These are phyloP conservation scores for Actenoides lindsayi DNA, from an alignment of 2,113 vertebrate genomes.

Conservation along the genomic window DNA sequence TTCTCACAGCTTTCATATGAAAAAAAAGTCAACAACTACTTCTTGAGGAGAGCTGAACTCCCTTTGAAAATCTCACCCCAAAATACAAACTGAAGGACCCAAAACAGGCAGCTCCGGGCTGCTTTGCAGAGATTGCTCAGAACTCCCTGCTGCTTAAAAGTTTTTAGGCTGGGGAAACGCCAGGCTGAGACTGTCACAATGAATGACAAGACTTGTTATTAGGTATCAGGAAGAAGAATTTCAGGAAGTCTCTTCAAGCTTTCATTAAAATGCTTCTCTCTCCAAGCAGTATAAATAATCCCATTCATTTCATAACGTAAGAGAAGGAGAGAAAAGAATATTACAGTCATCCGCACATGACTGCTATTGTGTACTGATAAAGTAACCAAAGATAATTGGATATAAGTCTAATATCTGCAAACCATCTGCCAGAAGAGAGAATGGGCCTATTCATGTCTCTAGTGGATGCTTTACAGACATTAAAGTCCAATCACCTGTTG, in stretches of 20 bases:
- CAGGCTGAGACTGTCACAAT: neutral
- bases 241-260: neutral
- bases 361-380: neutral
- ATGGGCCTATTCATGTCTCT: neutral
- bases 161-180: accelerated
- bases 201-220: neutral
- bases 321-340: neutral
- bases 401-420: neutral
- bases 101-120: neutral
- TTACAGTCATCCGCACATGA: neutral
- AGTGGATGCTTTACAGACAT: neutral
- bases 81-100: neutral
- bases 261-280: neutral
- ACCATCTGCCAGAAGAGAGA: constrained; percentile 16
- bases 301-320: neutral
- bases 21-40: neutral
- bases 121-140: neutral
- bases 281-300: neutral
- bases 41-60: neutral
- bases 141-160: neutral
- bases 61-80: neutral
- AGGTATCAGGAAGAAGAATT: neutral
- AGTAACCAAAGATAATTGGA: neutral
- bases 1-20: neutral
- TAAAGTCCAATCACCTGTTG: neutral